A percentile compares a stretch with the other conserved stretches of the same genome.
phyloP scores from a whole-genome alignment of 2,113 vertebrate genomes.

The Antechinus stuartii region DNA sequence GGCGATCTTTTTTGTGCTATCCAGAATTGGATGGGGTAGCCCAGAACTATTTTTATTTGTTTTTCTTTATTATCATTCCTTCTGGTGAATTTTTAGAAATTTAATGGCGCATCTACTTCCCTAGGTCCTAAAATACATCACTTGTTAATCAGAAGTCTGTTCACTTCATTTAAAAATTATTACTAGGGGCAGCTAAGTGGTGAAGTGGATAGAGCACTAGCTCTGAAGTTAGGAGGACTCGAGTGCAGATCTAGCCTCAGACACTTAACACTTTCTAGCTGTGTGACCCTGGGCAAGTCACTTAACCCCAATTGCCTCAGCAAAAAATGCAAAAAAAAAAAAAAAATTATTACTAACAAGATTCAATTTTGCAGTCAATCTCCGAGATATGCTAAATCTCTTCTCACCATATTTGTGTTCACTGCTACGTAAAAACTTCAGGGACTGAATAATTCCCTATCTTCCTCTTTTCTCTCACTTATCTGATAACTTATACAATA shows the following conservation, averaged over 20 bases:
- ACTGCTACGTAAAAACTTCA: not conserved
- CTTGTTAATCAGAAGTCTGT: not conserved
- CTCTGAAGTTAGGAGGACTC: too few relatives aligned
- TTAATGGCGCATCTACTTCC: not conserved
- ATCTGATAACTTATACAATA: accelerated
- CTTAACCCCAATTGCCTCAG: too few relatives aligned
- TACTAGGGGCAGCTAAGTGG: too few relatives aligned
- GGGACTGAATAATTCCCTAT: not conserved
- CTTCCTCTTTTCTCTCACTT: not conserved
- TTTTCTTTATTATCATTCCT: not conserved
- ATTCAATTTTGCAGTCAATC: not conserved
- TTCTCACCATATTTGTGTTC: not conserved
- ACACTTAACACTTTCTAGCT: too few relatives aligned
- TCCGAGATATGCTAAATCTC: not conserved
- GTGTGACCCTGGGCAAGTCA: too few relatives aligned
- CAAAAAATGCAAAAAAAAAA: too few relatives aligned
- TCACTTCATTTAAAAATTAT: not conserved
- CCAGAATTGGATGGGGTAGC: not conserved
- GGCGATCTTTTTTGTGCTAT: not conserved
- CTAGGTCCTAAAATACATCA: not conserved
- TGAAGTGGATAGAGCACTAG: too few relatives aligned
- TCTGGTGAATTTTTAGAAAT: not conserved
- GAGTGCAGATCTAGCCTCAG: too few relatives aligned
- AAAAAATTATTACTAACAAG: not conserved
- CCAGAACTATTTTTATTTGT: not conserved